Evolutionary conservation across 2,888 invertebrate genomes (phyloP).

Genomic region (Sesia apiformis): DNA sequence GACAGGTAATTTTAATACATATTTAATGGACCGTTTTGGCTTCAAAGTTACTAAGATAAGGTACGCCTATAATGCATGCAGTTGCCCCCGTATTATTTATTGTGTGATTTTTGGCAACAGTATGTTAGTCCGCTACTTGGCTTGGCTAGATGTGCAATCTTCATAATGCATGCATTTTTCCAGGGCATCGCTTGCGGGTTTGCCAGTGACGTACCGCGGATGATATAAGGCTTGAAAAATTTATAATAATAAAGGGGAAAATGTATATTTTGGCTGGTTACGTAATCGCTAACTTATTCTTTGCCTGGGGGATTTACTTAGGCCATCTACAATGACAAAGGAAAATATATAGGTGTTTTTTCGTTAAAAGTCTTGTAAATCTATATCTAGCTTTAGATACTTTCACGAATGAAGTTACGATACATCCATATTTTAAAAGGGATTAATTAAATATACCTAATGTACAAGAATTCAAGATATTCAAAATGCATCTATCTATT

Average conservation of each 20-base stretch:
- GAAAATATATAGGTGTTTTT: too few relatives aligned
- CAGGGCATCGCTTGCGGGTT: slow-evolving; percentile 20
- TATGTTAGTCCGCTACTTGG: slow-evolving; percentile 57
- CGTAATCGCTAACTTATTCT: too few relatives aligned
- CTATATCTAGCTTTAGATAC: too few relatives aligned
- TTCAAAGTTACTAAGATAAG: slow-evolving; percentile 73
- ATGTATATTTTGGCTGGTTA: too few relatives aligned
- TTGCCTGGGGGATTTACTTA: too few relatives aligned
- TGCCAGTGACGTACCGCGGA: not conserved
- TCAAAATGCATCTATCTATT: too few relatives aligned
- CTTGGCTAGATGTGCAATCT: slow-evolving; percentile 71
- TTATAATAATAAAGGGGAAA: not conserved
- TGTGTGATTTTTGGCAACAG: slow-evolving; percentile 73
- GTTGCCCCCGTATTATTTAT: slow-evolving; percentile 70
- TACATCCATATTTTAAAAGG: too few relatives aligned
- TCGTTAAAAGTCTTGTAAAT: too few relatives aligned
- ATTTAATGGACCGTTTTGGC: slow-evolving; percentile 74
- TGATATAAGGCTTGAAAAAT: not conserved
- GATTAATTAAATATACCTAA: too few relatives aligned
- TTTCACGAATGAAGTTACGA: too few relatives aligned
- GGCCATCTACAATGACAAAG: too few relatives aligned
- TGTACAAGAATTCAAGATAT: too few relatives aligned
- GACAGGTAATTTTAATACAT: slow-evolving; percentile 75
- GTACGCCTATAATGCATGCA: slow-evolving; percentile 70
- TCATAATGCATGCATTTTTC: slow-evolving; percentile 72